A percentile compares a stretch with the other conserved stretches of the same genome.
Evolutionary conservation across 2,888 invertebrate species (phyloP).

Genomic region (Theretra japonica): DNA sequence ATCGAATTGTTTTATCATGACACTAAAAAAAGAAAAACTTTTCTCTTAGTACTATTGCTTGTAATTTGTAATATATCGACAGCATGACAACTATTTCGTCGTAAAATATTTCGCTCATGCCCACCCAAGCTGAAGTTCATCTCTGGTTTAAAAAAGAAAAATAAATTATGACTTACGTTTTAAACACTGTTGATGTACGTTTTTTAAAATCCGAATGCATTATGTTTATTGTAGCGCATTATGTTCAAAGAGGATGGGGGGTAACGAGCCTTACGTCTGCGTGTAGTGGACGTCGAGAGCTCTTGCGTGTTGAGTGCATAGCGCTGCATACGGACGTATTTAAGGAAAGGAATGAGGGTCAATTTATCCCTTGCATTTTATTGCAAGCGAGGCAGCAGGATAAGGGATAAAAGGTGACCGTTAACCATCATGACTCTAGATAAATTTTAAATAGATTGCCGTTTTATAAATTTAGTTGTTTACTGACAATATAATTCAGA

Average conservation of each 20-base stretch:
- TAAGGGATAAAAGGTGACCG: no score
- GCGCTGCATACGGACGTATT: neutral
- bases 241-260: constrained; percentile 1
- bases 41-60: no score
- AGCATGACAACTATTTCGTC: no score
- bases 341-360: neutral
- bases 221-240: constrained; percentile 2
- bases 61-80: no score
- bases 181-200: constrained; percentile 1
- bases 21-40: no score
- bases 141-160: constrained; percentile 4
- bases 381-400: no score
- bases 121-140: neutral
- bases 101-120: neutral
- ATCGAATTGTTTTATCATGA: no score
- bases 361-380: neutral
- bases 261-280: constrained; percentile 4
- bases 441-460: no score
- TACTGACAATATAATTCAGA: no score
- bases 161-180: neutral
- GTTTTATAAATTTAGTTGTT: no score
- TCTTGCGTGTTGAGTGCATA: neutral
- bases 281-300: constrained; percentile 18
- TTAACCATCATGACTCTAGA: no score
- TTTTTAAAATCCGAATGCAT: constrained; percentile 19